Conservation (phyloP, 2,113 vertebrate genomes). For the Arizona elegans region DNA sequence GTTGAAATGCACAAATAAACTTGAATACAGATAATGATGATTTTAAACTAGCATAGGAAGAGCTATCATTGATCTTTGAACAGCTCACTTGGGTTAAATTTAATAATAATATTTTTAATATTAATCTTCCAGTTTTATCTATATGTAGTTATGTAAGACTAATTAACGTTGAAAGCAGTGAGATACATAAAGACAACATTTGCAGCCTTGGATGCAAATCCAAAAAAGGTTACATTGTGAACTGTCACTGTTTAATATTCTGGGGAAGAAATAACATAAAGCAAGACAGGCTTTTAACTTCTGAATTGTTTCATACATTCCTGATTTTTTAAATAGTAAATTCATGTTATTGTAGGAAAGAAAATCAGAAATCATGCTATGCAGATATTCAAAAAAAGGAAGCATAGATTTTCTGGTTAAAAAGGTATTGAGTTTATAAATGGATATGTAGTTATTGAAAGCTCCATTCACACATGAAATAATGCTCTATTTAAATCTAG, state of each 20-base stretch:
- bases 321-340: neutral
- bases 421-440: neutral
- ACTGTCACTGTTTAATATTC: slow-evolving; percentile 40
- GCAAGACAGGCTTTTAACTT: slow-evolving; percentile 6
- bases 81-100: neutral
- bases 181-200: neutral
- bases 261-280: neutral
- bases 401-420: neutral
- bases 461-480: neutral
- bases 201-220: neutral
- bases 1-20: neutral
- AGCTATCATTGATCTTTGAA: neutral
- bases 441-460: neutral
- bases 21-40: neutral
- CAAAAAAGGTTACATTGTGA: neutral
- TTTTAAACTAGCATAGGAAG: neutral
- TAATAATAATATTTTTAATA: neutral
- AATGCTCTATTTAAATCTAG: neutral
- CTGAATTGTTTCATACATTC: neutral
- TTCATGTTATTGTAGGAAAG: neutral
- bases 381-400: neutral
- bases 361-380: neutral
- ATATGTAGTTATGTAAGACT: neutral
- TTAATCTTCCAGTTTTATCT: neutral
- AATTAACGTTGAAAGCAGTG: neutral